Evolutionary conservation across 2,113 vertebrate species (phyloP).

Genomic region (Rhipidura dahli): DNA sequence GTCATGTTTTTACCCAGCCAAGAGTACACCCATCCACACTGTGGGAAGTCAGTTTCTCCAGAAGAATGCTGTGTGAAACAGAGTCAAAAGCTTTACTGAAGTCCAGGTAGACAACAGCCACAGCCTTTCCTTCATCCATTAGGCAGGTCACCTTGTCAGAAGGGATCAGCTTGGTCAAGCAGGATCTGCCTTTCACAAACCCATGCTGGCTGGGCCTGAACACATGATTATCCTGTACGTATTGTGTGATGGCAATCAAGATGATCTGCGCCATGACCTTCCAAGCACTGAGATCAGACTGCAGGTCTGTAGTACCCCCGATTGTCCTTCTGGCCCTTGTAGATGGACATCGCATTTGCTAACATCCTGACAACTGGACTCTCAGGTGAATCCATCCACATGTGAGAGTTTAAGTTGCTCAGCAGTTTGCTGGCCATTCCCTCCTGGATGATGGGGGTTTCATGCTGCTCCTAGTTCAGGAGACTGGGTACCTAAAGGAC

Average conservation of each 20-base stretch:
- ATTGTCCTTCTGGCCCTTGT: neutral
- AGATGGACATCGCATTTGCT: neutral
- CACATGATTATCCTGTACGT: neutral
- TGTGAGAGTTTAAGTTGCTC: neutral
- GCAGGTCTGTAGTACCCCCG: neutral
- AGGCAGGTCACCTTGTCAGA: neutral
- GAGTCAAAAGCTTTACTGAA: neutral
- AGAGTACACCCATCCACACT: neutral
- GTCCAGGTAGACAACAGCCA: neutral
- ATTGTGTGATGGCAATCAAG: neutral
- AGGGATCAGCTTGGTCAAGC: neutral
- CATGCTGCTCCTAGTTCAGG: neutral
- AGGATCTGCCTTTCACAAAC: neutral
- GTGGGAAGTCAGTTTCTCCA: neutral
- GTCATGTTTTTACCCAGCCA: neutral
- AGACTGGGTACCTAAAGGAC: neutral
- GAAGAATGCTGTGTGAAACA: neutral
- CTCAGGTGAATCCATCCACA: neutral
- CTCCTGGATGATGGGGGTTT: neutral
- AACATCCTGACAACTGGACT: neutral
- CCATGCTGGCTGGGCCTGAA: neutral
- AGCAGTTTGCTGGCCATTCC: neutral
- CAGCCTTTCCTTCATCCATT: neutral
- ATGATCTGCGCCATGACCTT: neutral
- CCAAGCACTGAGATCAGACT: neutral